Conservation (phyloP, 2,797 vertebrate genomes). For the Poeciliopsis turneri region DNA sequence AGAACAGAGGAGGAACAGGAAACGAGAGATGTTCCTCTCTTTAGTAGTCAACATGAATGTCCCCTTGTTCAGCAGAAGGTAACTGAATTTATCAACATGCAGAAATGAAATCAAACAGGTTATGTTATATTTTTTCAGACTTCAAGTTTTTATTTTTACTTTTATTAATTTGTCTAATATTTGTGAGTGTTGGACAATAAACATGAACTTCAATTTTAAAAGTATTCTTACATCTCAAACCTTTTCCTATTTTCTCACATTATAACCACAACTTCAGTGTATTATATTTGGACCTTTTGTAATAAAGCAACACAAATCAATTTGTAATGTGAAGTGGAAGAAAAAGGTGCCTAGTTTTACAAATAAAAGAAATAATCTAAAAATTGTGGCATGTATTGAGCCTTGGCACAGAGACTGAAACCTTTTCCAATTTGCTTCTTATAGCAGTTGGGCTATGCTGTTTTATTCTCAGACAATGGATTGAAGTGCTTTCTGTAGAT, state of each 20-base stretch:
- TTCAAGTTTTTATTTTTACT: background rate
- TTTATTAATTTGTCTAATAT: background rate
- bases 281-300: background rate
- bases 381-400: background rate
- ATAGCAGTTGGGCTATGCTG: background rate
- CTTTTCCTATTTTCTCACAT: background rate
- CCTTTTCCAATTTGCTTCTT: background rate
- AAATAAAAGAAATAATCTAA: background rate
- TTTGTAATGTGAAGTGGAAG: background rate
- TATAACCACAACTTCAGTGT: background rate
- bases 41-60: constrained; percentile 70
- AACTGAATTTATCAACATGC: constrained; percentile 25
- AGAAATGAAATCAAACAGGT: background rate
- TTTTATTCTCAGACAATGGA: background rate
- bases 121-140: background rate
- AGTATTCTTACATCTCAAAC: background rate
- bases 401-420: background rate
- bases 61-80: constrained; percentile 75
- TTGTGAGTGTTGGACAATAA: background rate
- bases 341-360: background rate
- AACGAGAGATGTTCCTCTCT: constrained; percentile 53
- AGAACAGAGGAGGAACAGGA: constrained; percentile 41
- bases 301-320: background rate
- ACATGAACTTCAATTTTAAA: background rate
- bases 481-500: background rate